Base-by-base conservation (phyloP, 2,113 vertebrate species). In the Microtus pennsylvanicus region DNA sequence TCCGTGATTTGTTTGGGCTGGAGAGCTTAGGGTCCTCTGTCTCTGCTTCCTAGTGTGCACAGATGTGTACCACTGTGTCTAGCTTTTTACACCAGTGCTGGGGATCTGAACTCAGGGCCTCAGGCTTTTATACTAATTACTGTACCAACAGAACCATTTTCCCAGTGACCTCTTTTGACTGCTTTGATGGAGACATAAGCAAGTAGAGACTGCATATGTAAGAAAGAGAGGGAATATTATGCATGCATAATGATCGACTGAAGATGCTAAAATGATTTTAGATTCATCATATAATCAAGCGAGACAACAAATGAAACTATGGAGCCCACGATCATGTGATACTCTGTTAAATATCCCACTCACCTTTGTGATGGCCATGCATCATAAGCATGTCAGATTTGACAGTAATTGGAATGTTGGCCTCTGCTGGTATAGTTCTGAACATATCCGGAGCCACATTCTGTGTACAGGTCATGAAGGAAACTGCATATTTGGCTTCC, bases 391-490 rank as follows among this genome's bases (percentile, higher is more conserved):
- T 98, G 72, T 98, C 99, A 33, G 99, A 96, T 81, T 97, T 98
- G 88, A 99, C 98, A 0, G 98, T 85, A 89, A 99, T 98, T 92
- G 99, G 99, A 86, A 99, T 96, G 94, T 99, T 99, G 96, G 99
- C 99, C 94, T 99, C 99, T 28, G 98, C 95, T 0, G 99, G 99
- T 96, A 99, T 99, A 77, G 98, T 97, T 97, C 98, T 97, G 97
- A 99, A 99, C 82, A 99, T 98, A 55, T 99, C 99, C 14, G 98
- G 98, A 75, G 98, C 98, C 78, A 99, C 98, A 0, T 98, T 98
- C 78, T 99, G 99, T 93, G 99, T 99, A 96, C 99, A 99, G 88
- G 98, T 99, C 99, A 99, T 99, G 94, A 99, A 99, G 1, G 99
- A 99, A 61, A 98, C 95, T 16, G 99, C 99, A 75, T 99, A 98